Conservation (phyloP, 2,888 invertebrate species). For the Clostera curtula region DNA sequence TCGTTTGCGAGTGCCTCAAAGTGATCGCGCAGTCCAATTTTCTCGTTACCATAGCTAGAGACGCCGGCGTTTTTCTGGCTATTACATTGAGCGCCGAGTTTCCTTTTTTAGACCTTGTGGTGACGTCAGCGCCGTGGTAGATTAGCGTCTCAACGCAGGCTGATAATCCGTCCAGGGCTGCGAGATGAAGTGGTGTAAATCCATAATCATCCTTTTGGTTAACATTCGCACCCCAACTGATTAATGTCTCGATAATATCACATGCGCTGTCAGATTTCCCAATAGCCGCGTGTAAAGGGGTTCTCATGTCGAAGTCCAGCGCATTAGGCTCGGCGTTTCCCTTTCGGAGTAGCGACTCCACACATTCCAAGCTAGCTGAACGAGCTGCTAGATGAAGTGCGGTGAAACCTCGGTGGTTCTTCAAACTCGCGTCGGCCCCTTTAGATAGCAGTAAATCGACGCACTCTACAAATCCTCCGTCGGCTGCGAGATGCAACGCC, state of each 20-base stretch:
- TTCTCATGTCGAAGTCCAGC: constrained; percentile 86
- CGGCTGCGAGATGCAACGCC: constrained; percentile 89
- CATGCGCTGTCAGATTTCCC: constrained; percentile 88
- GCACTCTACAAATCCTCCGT: constrained; percentile 89
- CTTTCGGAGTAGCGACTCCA: constrained; percentile 83
- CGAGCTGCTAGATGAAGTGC: constrained; percentile 90
- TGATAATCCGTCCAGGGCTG: constrained; percentile 88
- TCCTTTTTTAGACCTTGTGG: constrained; percentile 89
- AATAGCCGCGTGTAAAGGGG: constrained; percentile 88
- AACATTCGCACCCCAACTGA: constrained; percentile 87
- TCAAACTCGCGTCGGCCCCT: constrained; percentile 83
- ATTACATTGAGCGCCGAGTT: constrained; percentile 90
- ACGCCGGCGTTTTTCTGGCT: constrained; percentile 89
- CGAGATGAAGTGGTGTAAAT: constrained; percentile 89
- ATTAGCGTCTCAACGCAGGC: constrained; percentile 90
- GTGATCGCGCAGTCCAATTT: constrained; percentile 88
- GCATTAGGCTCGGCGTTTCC: constrained; percentile 86
- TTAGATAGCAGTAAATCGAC: constrained; percentile 82
- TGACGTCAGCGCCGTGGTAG: constrained; percentile 91
- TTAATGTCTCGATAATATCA: constrained; percentile 85
- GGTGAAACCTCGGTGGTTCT: constrained; percentile 87
- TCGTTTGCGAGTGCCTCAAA: constrained; percentile 84
- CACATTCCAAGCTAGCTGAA: constrained; percentile 86
- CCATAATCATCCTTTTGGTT: constrained; percentile 91
- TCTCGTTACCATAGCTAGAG: constrained; percentile 86